Evolutionary conservation across 2,888 invertebrate genomes (phyloP).

Genomic region (Ferdinandea cuprea): DNA sequence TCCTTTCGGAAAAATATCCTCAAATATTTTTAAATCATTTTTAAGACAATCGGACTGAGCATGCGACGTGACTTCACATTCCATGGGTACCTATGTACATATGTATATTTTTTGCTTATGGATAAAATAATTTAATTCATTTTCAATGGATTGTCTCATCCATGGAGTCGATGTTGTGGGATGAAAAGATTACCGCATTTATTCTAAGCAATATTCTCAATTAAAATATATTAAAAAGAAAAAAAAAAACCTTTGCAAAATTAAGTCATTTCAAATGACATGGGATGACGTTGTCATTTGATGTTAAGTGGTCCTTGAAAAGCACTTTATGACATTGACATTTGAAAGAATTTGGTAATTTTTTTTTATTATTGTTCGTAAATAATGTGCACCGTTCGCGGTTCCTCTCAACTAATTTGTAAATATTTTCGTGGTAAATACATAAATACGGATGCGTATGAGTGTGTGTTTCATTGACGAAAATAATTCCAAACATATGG

Average conservation of each 20-base stretch:
- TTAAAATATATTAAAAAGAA: constrained; percentile 32
- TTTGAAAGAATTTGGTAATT: not conserved
- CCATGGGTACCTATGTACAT: too few relatives aligned
- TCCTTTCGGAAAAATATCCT: too few relatives aligned
- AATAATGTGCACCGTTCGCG: not conserved
- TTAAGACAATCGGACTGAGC: too few relatives aligned
- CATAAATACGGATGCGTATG: too few relatives aligned
- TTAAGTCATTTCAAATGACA: constrained; percentile 24
- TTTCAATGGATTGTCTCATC: constrained; percentile 51
- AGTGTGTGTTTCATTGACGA: too few relatives aligned
- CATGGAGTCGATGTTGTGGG: constrained; percentile 25
- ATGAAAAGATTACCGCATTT: constrained; percentile 54
- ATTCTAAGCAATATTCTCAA: constrained; percentile 42
- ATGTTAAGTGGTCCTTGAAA: constrained; percentile 2
- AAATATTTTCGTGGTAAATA: too few relatives aligned
- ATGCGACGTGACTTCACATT: too few relatives aligned
- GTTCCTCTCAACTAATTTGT: not conserved
- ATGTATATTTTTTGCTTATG: too few relatives aligned
- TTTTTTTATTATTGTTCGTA: not conserved
- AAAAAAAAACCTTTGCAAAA: constrained; percentile 11
- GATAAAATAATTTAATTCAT: constrained; percentile 43
- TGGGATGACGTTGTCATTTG: constrained; percentile 2
- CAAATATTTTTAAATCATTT: too few relatives aligned
- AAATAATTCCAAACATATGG: too few relatives aligned
- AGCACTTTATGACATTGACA: constrained; percentile 8